Conservation (phyloP, 2,888 invertebrate genomes). For the Agriopis marginaria region DNA sequence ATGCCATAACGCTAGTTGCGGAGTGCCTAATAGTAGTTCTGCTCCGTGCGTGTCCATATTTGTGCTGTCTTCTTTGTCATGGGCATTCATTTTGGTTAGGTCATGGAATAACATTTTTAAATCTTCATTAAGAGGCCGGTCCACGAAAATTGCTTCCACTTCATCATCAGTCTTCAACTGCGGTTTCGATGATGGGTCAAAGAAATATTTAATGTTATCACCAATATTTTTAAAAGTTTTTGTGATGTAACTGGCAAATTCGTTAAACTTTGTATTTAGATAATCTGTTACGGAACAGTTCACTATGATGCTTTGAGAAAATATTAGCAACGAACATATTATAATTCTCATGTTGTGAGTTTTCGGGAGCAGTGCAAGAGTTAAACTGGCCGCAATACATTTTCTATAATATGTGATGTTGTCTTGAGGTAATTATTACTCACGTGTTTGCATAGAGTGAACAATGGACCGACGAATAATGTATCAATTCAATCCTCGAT, state of each 20-base stretch:
- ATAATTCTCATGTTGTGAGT: constrained; percentile 43
- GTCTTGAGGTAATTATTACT: constrained; percentile 13
- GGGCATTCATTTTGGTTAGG: background rate
- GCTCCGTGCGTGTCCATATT: background rate
- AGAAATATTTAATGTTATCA: constrained; percentile 13
- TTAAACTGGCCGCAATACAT: constrained; percentile 25
- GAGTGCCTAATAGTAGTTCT: constrained; percentile 56
- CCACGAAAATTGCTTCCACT: background rate
- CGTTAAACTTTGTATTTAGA: constrained; percentile 45
- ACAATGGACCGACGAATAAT: constrained; percentile 40
- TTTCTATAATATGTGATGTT: constrained; percentile 1
- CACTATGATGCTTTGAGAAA: constrained; percentile 48
- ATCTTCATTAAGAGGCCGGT: constrained; percentile 1
- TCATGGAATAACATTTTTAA: constrained; percentile 16
- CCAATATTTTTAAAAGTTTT: constrained; percentile 5
- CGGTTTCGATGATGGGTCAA: constrained; percentile 1
- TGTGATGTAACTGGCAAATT: constrained; percentile 3
- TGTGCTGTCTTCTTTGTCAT: background rate
- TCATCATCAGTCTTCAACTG: background rate
- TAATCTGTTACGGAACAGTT: constrained; percentile 50
- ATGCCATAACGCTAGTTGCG: constrained; percentile 64
- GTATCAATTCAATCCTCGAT: constrained; percentile 3
- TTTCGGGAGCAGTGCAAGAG: constrained; percentile 11
- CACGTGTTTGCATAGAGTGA: constrained; percentile 31
- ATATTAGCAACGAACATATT: constrained; percentile 39